A percentile compares a stretch with the other conserved stretches of the same genome.
Conservation (phyloP, 2,113 vertebrate species). For the Chaetops frenatus region DNA sequence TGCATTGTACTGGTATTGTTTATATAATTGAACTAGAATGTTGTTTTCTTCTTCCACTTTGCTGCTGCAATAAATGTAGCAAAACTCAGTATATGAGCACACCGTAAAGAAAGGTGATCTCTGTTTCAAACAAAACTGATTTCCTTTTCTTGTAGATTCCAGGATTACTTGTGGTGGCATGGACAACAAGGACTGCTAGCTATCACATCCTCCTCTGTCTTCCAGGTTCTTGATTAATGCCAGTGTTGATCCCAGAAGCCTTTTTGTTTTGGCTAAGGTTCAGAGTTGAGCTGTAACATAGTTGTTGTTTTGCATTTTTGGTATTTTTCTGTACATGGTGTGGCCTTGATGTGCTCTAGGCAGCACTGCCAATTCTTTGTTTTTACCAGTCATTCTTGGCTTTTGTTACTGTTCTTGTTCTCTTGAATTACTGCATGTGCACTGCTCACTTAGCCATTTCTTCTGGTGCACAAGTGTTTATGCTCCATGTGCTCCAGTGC, state of each 20-base stretch:
- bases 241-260: not conserved
- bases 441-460: not conserved
- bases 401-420: not conserved
- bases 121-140: not conserved
- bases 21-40: not conserved
- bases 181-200: not conserved
- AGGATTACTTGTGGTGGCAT: not conserved
- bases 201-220: not conserved
- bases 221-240: not conserved
- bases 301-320: not conserved
- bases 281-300: not conserved
- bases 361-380: not conserved
- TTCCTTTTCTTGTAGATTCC: not conserved
- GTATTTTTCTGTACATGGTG: accelerated
- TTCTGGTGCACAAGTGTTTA: not conserved
- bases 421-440: not conserved
- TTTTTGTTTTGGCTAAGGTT: not conserved
- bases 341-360: not conserved
- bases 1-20: not conserved
- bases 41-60: not conserved
- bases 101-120: not conserved
- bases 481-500: not conserved
- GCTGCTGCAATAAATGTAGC: not conserved
- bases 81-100: not conserved
- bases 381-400: not conserved